Conservation (phyloP, 1,140 invertebrate species). For the Agraylea sexmaculata region DNA sequence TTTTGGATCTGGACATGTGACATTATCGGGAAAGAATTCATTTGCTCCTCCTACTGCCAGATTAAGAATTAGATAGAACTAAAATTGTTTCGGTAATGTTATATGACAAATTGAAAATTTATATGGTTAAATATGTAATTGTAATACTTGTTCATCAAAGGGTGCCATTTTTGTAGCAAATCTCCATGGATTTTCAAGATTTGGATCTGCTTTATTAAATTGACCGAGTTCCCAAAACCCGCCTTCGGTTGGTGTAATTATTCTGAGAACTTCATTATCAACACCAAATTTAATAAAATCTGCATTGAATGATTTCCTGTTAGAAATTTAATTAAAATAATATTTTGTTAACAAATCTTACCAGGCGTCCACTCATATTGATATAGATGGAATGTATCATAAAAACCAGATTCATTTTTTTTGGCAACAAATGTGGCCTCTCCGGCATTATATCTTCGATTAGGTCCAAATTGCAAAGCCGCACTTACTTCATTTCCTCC, state of each 20-base stretch:
- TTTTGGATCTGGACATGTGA: constrained; percentile 36
- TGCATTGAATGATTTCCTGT: constrained; percentile 22
- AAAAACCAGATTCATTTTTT: constrained; percentile 33
- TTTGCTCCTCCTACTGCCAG: constrained; percentile 51
- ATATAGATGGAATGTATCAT: constrained; percentile 37
- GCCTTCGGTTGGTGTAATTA: constrained; percentile 26
- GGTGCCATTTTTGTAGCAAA: constrained; percentile 37
- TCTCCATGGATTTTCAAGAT: constrained; percentile 33
- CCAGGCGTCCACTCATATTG: constrained; percentile 40
- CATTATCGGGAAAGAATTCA: constrained; percentile 46
- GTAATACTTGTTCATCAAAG: constrained; percentile 36
- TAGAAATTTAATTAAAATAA: too few species aligned
- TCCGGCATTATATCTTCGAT: constrained; percentile 39
- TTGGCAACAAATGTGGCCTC: constrained; percentile 38
- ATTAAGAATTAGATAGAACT: constrained; percentile 57
- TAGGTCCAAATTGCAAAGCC: constrained; percentile 53
- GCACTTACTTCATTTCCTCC: constrained; percentile 44
- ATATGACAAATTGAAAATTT: not conserved
- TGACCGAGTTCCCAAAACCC: constrained; percentile 36
- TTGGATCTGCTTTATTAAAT: constrained; percentile 25
- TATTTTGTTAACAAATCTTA: too few species aligned
- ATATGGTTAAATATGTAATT: not conserved
- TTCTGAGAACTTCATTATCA: constrained; percentile 31
- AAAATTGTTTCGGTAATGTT: constrained; percentile 20
- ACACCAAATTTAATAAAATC: constrained; percentile 36